These are phyloP conservation scores for Agriopis aurantiaria DNA, from an alignment of 2,888 invertebrate genomes.

Conservation along the genomic window DNA sequence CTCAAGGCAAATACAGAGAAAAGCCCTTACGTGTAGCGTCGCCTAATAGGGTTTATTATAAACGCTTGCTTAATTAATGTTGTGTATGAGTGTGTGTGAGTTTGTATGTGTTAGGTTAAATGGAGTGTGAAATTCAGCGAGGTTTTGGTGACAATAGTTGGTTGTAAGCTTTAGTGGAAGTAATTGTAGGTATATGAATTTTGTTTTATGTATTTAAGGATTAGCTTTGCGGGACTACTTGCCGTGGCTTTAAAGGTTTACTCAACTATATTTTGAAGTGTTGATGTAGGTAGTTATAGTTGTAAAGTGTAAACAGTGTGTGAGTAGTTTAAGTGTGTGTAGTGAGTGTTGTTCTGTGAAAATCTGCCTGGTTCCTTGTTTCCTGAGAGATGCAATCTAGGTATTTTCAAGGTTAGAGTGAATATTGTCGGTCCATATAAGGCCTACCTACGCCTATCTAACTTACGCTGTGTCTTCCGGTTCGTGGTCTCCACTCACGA, in stretches of 20 bases:
- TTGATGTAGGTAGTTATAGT: neutral
- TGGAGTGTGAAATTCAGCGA: slow-evolving; percentile 46
- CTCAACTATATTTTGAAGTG: neutral
- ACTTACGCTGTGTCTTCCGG: no score
- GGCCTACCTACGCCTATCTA: no score
- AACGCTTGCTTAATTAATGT: slow-evolving; percentile 49
- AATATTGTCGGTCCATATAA: no score
- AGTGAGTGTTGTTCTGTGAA: no score
- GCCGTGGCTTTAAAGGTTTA: slow-evolving; percentile 6
- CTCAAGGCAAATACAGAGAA: slow-evolving; percentile 43
- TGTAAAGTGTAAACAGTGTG: neutral
- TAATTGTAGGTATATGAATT: neutral
- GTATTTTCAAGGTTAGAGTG: no score
- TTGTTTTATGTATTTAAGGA: slow-evolving; percentile 7
- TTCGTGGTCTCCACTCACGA: no score
- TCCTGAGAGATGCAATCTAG: no score
- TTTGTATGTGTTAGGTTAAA: slow-evolving; percentile 32
- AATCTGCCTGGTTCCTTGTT: no score
- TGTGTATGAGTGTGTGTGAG: slow-evolving; percentile 21
- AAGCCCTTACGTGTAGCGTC: slow-evolving; percentile 49
- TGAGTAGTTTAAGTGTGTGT: no score
- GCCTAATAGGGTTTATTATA: slow-evolving; percentile 52
- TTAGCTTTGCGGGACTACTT: slow-evolving; percentile 8
- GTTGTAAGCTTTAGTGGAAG: slow-evolving; percentile 16
- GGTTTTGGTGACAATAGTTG: slow-evolving; percentile 31